Evolutionary conservation across 1,140 invertebrate species (phyloP), one percentile per base, ranked within the genome.

Genomic region (Vanessa atalanta): DNA sequence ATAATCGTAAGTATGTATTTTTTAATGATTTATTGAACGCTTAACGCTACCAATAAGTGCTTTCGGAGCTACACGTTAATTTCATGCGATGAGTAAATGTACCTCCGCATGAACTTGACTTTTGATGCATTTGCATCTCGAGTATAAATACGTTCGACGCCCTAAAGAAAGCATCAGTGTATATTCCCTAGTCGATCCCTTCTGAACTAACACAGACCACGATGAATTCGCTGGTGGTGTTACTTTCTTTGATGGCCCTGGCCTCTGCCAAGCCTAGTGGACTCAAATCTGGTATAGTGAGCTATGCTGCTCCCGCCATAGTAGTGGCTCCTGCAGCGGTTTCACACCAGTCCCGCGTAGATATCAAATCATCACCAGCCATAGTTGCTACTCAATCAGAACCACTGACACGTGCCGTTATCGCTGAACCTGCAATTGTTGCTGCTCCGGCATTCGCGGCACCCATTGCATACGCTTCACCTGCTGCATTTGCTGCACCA

Each of bases 211-310:
- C 91, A 91, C 91, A 93, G 91, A 93, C 89, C 91, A 91, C 91
- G 87, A 92, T 91, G 91, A 88, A 90, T 73, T 87, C 88, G 88
- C 87, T 93, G 93, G 93, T 94, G 91, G 93, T 94, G 92, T 93
- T 94, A 78, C 87, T 93, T 81, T 94, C 94, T 85, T 87, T 95
- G 79, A 85, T 93, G 79, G 93, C 90, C 79, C 78, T 92, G 31
- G 90, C 88, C 70, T 78, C 84, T n/a, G 93, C 93, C 80, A 83
- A 86, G 70, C 91, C 92, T 4, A 87, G 92, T 3, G 73, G 74
- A 20, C 0, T 70, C 7, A 20, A 57, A 6, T 55, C 76, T 64
- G 37, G 72, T n/a, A 72, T 80, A 14, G 63, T 80, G 63, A 76
- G 76, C 23, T 85, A 83, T 68, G 80, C 79, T 47, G 80, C 71